phyloP scores from a whole-genome alignment of 2,113 vertebrate species.

The Actinemys pallida region DNA sequence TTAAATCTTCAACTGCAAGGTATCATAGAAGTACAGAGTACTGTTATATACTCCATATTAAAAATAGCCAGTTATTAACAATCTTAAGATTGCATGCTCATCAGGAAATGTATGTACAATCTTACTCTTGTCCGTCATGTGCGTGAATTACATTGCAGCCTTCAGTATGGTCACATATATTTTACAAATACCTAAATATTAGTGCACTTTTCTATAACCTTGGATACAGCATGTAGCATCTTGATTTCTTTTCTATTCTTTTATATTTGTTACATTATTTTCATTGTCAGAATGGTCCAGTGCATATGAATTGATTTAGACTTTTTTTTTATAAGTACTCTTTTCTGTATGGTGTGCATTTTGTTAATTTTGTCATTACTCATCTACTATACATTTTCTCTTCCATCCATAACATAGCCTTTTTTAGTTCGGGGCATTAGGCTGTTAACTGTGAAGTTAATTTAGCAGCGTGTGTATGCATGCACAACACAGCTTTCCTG shows the following conservation, averaged over 20 bases:
- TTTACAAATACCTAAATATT: neutral
- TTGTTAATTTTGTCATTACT: neutral
- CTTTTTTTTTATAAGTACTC: neutral
- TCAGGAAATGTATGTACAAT: neutral
- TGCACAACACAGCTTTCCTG: rapidly evolving
- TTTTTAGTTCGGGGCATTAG: neutral
- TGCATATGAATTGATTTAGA: neutral
- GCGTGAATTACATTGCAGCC: neutral
- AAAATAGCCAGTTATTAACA: neutral
- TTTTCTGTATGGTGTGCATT: rapidly evolving
- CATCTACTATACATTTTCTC: rapidly evolving
- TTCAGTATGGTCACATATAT: neutral
- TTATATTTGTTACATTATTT: neutral
- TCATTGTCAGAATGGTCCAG: neutral
- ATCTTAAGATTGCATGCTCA: neutral
- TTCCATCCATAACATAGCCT: neutral
- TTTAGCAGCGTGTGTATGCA: neutral
- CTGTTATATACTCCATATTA: neutral
- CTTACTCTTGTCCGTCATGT: rapidly evolving
- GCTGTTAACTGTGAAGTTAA: neutral
- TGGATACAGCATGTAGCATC: neutral
- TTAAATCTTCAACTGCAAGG: neutral
- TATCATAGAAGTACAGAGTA: too few relatives aligned
- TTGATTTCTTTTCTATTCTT: neutral
- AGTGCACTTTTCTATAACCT: neutral